Conservation (phyloP, 2,888 invertebrate species). For the Phengaris alcon region DNA sequence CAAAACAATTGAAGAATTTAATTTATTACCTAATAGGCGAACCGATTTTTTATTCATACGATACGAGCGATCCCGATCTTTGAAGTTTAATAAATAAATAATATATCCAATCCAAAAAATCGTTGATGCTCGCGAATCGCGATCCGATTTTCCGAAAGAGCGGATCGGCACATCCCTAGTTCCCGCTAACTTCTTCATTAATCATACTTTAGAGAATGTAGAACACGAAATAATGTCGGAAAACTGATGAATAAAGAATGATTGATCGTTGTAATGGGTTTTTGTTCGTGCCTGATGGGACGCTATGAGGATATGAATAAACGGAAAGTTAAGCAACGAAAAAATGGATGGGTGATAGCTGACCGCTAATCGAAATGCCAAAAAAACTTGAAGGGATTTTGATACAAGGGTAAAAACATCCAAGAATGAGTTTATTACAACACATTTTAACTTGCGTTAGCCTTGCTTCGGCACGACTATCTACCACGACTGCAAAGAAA, state of each 20-base stretch:
- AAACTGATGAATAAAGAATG: constrained; percentile 47
- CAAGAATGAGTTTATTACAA: too few relatives aligned
- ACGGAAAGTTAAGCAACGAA: neutral
- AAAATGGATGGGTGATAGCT: neutral
- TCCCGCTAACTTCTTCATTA: constrained; percentile 39
- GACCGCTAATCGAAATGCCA: neutral
- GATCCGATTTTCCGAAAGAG: neutral
- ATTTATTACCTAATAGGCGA: too few relatives aligned
- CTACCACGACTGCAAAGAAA: too few relatives aligned
- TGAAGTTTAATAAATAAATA: too few relatives aligned
- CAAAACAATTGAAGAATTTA: too few relatives aligned
- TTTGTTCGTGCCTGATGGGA: constrained; percentile 42
- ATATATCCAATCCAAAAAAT: too few relatives aligned
- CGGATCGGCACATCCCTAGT: neutral
- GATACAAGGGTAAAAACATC: too few relatives aligned
- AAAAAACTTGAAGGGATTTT: neutral
- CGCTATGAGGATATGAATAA: constrained; percentile 27
- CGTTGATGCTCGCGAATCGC: too few relatives aligned
- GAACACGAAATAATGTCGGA: constrained; percentile 42
- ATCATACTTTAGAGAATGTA: constrained; percentile 45
- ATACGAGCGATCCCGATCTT: too few relatives aligned
- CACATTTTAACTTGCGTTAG: too few relatives aligned
- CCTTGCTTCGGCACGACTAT: too few relatives aligned
- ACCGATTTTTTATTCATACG: too few relatives aligned
- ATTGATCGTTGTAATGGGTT: constrained; percentile 47